phyloP scores from a whole-genome alignment of 2,797 vertebrate species.

The Psittacula echo region DNA sequence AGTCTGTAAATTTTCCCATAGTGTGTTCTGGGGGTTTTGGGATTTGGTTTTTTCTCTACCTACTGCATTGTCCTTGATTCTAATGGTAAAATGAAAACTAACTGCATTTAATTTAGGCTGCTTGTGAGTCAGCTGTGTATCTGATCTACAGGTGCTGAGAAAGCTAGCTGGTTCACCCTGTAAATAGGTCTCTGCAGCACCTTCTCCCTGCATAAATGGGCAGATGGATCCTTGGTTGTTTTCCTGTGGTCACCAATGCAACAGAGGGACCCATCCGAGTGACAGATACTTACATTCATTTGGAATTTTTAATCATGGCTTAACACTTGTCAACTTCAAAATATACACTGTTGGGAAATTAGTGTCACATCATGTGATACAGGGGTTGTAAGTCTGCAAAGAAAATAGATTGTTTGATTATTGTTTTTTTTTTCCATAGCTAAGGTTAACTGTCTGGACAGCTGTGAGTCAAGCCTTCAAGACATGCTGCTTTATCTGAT shows the following conservation, averaged over 20 bases:
- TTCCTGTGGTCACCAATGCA: background rate
- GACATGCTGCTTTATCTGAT: slow-evolving; percentile 58
- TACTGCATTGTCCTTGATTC: background rate
- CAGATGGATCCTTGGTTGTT: background rate
- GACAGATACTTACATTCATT: background rate
- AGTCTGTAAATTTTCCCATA: background rate
- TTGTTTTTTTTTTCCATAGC: background rate
- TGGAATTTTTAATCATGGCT: background rate
- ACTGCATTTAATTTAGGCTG: background rate
- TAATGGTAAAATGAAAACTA: background rate
- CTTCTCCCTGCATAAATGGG: background rate
- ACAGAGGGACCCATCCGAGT: background rate
- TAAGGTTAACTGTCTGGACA: slow-evolving; percentile 60
- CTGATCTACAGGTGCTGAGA: background rate
- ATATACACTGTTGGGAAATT: background rate
- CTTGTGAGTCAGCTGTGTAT: background rate
- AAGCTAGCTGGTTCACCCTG: background rate
- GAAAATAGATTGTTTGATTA: background rate
- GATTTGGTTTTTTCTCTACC: background rate
- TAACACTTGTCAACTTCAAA: slow-evolving; percentile 8
- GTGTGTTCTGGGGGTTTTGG: accelerated
- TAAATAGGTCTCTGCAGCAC: background rate
- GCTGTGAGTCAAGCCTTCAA: slow-evolving; percentile 22
- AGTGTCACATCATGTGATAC: background rate
- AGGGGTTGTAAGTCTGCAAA: background rate